Base-by-base conservation (phyloP, 2,888 invertebrate genomes). In the Auanema sp. region DNA sequence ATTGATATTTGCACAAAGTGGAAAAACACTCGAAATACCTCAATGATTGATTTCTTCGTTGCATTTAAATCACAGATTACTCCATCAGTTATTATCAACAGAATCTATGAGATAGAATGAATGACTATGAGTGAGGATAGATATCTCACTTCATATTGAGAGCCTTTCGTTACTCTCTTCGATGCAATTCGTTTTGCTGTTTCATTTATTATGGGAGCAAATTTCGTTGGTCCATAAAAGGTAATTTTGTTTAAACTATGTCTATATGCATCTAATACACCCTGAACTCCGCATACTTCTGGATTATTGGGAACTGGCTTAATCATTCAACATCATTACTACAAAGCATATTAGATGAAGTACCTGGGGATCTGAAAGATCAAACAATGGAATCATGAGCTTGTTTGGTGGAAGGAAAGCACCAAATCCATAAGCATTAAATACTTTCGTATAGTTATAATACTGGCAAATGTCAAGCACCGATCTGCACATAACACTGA, bases 11-110 rank as follows among this genome's bases (percentile, higher is more conserved):
- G 12, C 12, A 43, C 12, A n/a, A 43, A 5, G 16, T 47, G 47
- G 47, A 47, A 47, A 47, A 47, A 47, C 10, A 11, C 43, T 12
- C n/a, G 56, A 65, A 60, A 66, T 53, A 80, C 83, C 53, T 67
- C 62, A 6, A 84, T 76, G 55, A 84, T 83, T n/a, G 84, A 86
- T 77, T 84, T 83, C 67, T 85, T 86, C 0, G 87, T 88, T 59
- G 85, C 84, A 84, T 86, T 71, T 86, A 89, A 88, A 79, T 89
- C 89, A 3, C 87, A 87, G 65, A 89, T 89, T 49, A 88, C 86
- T 10, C 88, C 89, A 81, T 89, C 89, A 1, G 89, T 89, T 50
- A 89, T 85, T 60, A 89, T 89, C 47, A 89, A 85, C 47, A 89
- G 84, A 57, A 89, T 87, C 83, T 88, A 88, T 33, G 3, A n/a